These are phyloP conservation scores for Coracopsis vasa DNA, from an alignment of 2,113 vertebrate species.

Conservation along the genomic window DNA sequence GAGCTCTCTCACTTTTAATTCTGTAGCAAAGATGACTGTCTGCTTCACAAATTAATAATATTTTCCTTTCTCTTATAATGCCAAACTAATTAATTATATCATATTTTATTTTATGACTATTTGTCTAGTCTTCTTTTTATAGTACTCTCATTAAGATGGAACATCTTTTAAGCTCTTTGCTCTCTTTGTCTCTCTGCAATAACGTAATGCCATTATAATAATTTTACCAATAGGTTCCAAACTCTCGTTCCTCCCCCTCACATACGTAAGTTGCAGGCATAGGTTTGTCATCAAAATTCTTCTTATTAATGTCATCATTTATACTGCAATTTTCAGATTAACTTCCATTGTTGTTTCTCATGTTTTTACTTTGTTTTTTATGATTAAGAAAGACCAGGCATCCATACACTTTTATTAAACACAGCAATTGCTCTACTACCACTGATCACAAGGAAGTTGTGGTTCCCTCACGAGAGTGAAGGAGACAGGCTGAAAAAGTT, in stretches of 20 bases:
- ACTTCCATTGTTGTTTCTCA: neutral
- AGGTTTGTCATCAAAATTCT: neutral
- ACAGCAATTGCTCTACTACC: neutral
- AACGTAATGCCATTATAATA: neutral
- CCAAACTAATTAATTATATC: constrained; percentile 9
- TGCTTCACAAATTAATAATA: constrained; percentile 65
- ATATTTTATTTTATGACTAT: neutral
- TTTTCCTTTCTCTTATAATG: constrained; percentile 65
- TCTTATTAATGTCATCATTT: neutral
- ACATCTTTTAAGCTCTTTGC: neutral
- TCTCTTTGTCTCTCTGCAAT: neutral
- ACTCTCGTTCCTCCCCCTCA: neutral
- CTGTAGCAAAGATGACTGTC: constrained; percentile 71
- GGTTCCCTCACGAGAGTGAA: neutral
- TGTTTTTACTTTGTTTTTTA: neutral
- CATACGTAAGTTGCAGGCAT: neutral
- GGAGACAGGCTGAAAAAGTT: too few species aligned
- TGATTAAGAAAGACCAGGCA: neutral
- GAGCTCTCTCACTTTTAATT: constrained; percentile 71
- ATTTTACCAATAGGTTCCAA: neutral
- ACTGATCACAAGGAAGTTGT: neutral
- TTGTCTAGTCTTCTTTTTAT: neutral
- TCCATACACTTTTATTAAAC: neutral
- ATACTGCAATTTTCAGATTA: neutral
- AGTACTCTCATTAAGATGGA: neutral